Percentiles rank a stretch among this genome's conserved stretches.
phyloP scores from a whole-genome alignment of 2,797 vertebrate species.

The Spinibarbus caldwelli region DNA sequence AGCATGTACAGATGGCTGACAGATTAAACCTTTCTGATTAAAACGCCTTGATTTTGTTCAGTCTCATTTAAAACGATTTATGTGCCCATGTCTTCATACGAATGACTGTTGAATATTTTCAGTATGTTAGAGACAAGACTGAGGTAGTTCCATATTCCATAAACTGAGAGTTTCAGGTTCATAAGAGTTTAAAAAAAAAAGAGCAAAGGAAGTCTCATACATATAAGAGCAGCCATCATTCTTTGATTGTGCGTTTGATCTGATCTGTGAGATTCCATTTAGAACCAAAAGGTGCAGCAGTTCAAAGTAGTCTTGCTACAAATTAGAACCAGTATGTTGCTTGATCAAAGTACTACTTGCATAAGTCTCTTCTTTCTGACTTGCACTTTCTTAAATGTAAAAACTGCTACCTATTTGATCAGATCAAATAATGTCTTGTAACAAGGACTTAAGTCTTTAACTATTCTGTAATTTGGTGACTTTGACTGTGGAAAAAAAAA shows the following conservation, averaged over 20 bases:
- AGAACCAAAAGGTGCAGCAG: not conserved
- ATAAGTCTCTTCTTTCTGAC: not conserved
- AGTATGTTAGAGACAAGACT: not conserved
- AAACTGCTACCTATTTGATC: not conserved
- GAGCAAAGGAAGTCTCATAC: constrained; percentile 19
- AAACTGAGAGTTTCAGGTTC: constrained; percentile 9
- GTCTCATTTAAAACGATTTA: not conserved
- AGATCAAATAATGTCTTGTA: not conserved
- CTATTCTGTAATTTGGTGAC: too few relatives aligned
- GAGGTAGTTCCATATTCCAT: not conserved
- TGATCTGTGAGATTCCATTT: constrained; percentile 5
- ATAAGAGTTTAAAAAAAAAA: not conserved
- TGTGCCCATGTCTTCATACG: not conserved
- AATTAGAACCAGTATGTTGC: constrained; percentile 1
- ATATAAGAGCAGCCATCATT: constrained; percentile 10
- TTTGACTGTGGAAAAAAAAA: not conserved
- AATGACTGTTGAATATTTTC: constrained; percentile 4
- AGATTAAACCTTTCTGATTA: not conserved
- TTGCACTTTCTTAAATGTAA: not conserved
- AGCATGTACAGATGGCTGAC: not conserved
- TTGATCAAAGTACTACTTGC: not conserved
- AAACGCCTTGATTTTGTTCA: not conserved
- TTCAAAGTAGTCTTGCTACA: not conserved
- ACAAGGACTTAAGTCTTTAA: not conserved
- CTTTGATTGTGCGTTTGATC: constrained; percentile 44